Base-by-base conservation (phyloP, 1,140 invertebrate species). In the Lepidostoma basale region DNA sequence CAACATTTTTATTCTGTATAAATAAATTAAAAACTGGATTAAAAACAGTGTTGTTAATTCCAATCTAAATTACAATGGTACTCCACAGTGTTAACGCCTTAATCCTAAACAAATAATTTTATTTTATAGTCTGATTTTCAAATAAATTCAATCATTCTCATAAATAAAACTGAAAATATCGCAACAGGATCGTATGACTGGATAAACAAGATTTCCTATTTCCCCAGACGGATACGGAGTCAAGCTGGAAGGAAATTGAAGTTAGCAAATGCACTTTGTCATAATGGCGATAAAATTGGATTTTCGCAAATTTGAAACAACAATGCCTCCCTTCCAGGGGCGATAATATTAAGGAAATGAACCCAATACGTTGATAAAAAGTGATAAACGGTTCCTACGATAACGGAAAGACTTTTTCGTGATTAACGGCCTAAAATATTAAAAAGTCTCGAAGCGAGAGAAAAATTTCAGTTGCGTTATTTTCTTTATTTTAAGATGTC, bases 221-320 rank as follows among this genome's bases (percentile, higher is more conserved):
- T 71, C 69, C 69, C 56, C 20, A 40, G 64, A 67, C 69, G 69
- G 69, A 71, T 67, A 67, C 62, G 52, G 64, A 67, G 64, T 58
- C 64, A 67, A 70, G 67, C 64, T 67, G 28, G 67, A 33, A 67
- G 69, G 69, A 71, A 71, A 71, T 71, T 71, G 69, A 66, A 67
- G 39, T 71, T 56, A 71, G 69, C 62, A 59, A 62, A 58, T 70
- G 68, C 63, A 70, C 68, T 70, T 66, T 70, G 63, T 52, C 49
- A 58, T 25, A 20, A 30, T 40, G 33, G 8, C 33, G 23, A 52
- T 52, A 33, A 12, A 42, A 44, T 47, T 16, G 26, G 12, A 20
- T 36, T 52, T 52, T 36, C 45, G 52, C 23, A 20, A 68, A 44
- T 40, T 14, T 39, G 30, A 60, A 20, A 20, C 22, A 42, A 16